phyloP scores from a whole-genome alignment of 2,113 vertebrate genomes.

The Heterotilapia buettikoferi region DNA sequence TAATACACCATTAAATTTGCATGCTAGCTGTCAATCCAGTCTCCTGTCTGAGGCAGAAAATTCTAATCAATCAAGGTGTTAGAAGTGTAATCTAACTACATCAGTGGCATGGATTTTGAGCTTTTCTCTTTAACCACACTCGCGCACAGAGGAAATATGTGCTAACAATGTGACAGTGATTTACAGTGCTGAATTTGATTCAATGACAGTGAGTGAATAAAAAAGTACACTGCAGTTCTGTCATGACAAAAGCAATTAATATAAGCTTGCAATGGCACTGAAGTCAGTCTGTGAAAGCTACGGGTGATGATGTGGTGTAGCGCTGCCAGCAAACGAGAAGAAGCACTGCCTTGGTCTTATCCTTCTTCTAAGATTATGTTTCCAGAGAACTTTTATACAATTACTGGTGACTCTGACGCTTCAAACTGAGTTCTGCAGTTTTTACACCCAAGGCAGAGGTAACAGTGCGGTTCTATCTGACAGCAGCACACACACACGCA shows the following conservation, averaged over 20 bases:
- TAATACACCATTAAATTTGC: conserved; percentile 38
- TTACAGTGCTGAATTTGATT: conserved; percentile 14
- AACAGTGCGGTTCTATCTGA: conserved; percentile 20
- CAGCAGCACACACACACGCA: not conserved
- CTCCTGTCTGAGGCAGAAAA: conserved; percentile 2
- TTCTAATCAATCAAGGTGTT: conserved; percentile 40
- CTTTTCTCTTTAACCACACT: not conserved
- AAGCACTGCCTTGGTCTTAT: conserved; percentile 7
- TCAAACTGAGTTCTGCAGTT: conserved; percentile 37
- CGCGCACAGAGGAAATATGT: not conserved
- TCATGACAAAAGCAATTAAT: conserved; percentile 55
- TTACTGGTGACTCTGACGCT: conserved; percentile 17
- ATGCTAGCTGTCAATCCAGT: conserved; percentile 49
- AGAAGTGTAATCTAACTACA: conserved; percentile 3
- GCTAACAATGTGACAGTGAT: conserved; percentile 47
- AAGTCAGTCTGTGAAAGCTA: not conserved
- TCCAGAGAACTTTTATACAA: conserved; percentile 28
- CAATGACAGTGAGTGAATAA: conserved; percentile 36
- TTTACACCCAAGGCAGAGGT: conserved; percentile 24
- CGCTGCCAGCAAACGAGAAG: conserved; percentile 4
- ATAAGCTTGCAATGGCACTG: not conserved
- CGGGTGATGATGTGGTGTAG: not conserved
- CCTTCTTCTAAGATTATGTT: conserved; percentile 36
- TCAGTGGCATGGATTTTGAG: not conserved
- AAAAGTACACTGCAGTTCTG: conserved; percentile 26